Percentiles rank a stretch among this genome's conserved stretches.
phyloP scores from a whole-genome alignment of 2,888 invertebrate species.

The Eurois occulta region DNA sequence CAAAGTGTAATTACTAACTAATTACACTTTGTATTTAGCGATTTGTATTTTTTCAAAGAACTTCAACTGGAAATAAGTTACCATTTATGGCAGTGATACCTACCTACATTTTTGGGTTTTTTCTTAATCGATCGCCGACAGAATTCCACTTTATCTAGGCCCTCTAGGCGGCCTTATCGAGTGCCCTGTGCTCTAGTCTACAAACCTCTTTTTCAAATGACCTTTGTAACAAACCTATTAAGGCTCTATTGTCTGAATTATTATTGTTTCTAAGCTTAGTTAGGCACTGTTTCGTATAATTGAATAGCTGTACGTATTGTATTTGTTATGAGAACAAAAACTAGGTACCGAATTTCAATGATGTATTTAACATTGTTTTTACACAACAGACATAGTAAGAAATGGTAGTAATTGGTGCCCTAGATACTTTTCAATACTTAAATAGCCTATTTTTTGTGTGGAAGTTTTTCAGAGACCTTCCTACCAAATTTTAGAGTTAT shows the following conservation, averaged over 20 bases:
- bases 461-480: too few relatives aligned
- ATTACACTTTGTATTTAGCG: too few relatives aligned
- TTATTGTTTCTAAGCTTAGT: constrained; percentile 39
- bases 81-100: not conserved
- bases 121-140: not conserved
- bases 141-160: not conserved
- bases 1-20: too few relatives aligned
- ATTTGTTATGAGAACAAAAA: constrained; percentile 32
- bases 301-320: constrained; percentile 34
- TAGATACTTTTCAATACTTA: not conserved
- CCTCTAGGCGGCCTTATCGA: not conserved
- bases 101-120: not conserved
- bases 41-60: not conserved
- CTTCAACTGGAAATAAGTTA: not conserved
- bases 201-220: constrained; percentile 61
- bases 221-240: constrained; percentile 48
- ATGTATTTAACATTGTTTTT: not conserved
- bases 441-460: not conserved
- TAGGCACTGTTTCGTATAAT: constrained; percentile 30
- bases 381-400: not conserved
- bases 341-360: not conserved
- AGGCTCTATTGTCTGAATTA: constrained; percentile 38
- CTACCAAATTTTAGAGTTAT: not conserved
- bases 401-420: not conserved
- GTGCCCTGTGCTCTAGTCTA: constrained; percentile 46